phyloP scores from a whole-genome alignment of 2,113 vertebrate genomes.

The Ptilonorhynchus violaceus region DNA sequence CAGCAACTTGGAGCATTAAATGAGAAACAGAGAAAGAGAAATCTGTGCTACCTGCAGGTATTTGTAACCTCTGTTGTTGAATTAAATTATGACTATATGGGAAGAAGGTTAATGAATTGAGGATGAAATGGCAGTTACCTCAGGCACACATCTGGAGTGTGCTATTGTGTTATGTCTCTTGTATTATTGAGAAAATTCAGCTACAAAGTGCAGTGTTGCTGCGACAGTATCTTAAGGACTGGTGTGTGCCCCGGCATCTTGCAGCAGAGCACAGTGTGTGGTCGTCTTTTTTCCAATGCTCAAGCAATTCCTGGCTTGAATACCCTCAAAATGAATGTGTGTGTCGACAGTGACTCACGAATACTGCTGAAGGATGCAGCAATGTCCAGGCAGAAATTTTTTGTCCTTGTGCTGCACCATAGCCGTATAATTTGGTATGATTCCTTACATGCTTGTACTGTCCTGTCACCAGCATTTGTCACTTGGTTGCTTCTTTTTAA shows the following conservation, averaged over 20 bases:
- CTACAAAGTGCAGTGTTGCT: neutral
- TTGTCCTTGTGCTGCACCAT: neutral
- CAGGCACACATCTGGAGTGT: neutral
- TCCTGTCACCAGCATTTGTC: neutral
- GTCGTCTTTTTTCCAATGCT: neutral
- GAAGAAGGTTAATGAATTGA: neutral
- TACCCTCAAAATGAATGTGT: neutral
- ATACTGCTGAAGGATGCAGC: neutral
- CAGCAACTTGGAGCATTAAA: neutral
- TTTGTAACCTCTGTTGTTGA: neutral
- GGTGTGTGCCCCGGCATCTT: fast-evolving
- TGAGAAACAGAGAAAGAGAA: neutral
- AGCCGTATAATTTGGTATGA: neutral
- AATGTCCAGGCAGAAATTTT: neutral
- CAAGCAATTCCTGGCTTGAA: neutral
- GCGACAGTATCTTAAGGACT: neutral
- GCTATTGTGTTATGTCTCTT: neutral
- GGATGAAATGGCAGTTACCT: neutral
- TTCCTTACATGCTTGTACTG: neutral
- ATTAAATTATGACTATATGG: neutral
- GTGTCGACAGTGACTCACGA: neutral
- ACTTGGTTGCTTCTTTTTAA: neutral
- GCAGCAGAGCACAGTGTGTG: neutral
- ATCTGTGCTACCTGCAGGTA: neutral
- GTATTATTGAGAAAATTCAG: neutral